phyloP scores from a whole-genome alignment of 2,888 invertebrate species.

The Diadromus collaris region DNA sequence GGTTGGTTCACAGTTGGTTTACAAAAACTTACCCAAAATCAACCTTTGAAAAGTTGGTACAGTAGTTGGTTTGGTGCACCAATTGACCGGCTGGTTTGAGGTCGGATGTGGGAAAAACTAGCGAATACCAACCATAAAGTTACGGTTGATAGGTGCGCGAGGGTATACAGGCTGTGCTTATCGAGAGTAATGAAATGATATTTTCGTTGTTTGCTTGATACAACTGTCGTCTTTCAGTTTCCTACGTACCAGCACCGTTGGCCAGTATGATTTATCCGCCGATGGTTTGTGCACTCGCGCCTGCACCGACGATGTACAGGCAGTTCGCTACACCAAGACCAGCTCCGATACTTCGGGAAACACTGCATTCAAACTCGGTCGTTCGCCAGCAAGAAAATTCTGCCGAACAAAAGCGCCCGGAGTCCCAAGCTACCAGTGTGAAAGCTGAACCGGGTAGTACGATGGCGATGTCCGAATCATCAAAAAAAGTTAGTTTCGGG shows the following conservation, averaged over 20 bases:
- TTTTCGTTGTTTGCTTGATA: background rate
- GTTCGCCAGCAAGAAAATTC: conserved; percentile 50
- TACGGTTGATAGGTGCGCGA: no score
- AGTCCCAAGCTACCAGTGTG: conserved; percentile 82
- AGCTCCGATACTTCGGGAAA: conserved; percentile 59
- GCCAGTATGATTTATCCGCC: conserved; percentile 84
- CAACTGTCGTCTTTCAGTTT: conserved; percentile 80
- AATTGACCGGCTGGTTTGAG: no score
- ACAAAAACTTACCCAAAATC: no score
- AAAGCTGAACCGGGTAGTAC: conserved; percentile 82
- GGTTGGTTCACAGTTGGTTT: no score
- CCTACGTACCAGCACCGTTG: conserved; percentile 81
- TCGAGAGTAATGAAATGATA: background rate
- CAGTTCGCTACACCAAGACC: conserved; percentile 80
- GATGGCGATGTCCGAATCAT: conserved; percentile 83
- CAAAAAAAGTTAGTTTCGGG: conserved; percentile 80
- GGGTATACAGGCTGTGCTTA: background rate
- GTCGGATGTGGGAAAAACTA: no score
- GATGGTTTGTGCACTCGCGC: conserved; percentile 74
- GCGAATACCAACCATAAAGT: no score
- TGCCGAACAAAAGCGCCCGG: conserved; percentile 75
- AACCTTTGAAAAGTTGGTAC: no score
- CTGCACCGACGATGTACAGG: conserved; percentile 83
- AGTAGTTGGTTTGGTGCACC: no score
- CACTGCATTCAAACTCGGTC: conserved; percentile 39